A percentile compares a stretch with the other conserved stretches of the same genome.
Conservation (phyloP, 2,888 invertebrate species). For the Seira ritae region DNA sequence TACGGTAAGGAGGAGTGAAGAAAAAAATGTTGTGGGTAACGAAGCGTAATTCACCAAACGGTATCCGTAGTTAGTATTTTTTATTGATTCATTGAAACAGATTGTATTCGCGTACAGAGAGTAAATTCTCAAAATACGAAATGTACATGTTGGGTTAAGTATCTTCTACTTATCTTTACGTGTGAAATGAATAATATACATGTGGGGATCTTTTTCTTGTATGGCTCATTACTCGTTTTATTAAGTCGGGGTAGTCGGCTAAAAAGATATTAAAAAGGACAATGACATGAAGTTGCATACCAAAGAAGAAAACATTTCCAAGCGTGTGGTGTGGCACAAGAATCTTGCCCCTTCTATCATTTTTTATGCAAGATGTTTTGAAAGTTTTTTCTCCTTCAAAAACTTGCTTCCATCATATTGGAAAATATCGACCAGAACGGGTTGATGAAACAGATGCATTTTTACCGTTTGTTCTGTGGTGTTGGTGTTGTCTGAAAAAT, state of each 20-base stretch:
- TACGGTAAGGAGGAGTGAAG: no score
- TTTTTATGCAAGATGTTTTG: no score
- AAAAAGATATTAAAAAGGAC: constrained; percentile 15
- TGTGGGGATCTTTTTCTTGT: constrained; percentile 16
- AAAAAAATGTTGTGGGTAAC: constrained; percentile 17
- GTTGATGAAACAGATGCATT: no score
- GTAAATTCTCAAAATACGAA: neutral
- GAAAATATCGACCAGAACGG: no score
- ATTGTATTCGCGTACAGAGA: neutral
- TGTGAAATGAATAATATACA: constrained; percentile 13
- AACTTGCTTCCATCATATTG: no score
- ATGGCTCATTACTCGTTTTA: constrained; percentile 13
- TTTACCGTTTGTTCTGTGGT: no score
- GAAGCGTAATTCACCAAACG: constrained; percentile 18
- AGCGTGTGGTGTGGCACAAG: no score
- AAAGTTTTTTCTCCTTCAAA: no score
- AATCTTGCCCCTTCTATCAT: no score
- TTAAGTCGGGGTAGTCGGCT: neutral
- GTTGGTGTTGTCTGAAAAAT: neutral
- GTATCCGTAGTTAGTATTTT: constrained; percentile 15
- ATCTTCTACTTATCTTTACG: neutral
- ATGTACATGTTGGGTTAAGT: neutral
- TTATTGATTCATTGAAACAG: constrained; percentile 16
- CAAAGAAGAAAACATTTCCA: constrained; percentile 10
- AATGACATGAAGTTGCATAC: neutral